These are phyloP conservation scores for Amphipoea lucens DNA, from an alignment of 2,888 invertebrate genomes.

Conservation along the genomic window DNA sequence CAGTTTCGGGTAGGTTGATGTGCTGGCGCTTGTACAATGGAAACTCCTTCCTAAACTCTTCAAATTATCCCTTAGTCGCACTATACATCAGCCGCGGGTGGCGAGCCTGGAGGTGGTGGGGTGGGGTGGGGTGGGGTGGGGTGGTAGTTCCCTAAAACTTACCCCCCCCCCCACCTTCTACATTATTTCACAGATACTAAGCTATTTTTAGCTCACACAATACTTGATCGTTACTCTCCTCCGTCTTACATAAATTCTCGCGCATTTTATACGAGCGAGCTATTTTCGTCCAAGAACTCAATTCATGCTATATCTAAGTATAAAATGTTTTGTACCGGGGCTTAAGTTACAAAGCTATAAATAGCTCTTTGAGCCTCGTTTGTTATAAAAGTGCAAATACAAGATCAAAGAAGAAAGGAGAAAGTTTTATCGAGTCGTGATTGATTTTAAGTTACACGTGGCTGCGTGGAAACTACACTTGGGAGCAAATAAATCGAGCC, in stretches of 20 bases:
- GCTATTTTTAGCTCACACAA: slow-evolving; percentile 41
- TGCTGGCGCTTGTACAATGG: neutral
- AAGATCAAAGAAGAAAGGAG: slow-evolving; percentile 8
- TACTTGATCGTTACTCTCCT: slow-evolving; percentile 13
- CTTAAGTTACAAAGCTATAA: slow-evolving; percentile 15
- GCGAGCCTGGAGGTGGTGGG: slow-evolving; percentile 1
- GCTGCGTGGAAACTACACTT: neutral
- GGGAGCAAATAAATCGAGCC: no score
- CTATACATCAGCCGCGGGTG: slow-evolving; percentile 21
- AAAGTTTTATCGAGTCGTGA: slow-evolving; percentile 16
- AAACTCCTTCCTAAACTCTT: slow-evolving; percentile 8
- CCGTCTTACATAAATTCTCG: slow-evolving; percentile 2
- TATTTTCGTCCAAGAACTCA: slow-evolving; percentile 31
- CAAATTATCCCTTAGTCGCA: slow-evolving; percentile 24
- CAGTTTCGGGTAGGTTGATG: no score
- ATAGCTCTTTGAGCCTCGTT: slow-evolving; percentile 8
- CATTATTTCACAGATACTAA: slow-evolving; percentile 28
- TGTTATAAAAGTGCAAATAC: slow-evolving; percentile 2
- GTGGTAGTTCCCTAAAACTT: neutral
- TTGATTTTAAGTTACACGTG: slow-evolving; percentile 35
- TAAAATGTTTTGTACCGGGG: slow-evolving; percentile 8
- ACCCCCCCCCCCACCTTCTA: neutral
- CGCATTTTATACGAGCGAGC: neutral
- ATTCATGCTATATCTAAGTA: neutral
- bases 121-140: no score